Conservation (phyloP, 1,140 invertebrate genomes). For the Glossosoma conforme region DNA sequence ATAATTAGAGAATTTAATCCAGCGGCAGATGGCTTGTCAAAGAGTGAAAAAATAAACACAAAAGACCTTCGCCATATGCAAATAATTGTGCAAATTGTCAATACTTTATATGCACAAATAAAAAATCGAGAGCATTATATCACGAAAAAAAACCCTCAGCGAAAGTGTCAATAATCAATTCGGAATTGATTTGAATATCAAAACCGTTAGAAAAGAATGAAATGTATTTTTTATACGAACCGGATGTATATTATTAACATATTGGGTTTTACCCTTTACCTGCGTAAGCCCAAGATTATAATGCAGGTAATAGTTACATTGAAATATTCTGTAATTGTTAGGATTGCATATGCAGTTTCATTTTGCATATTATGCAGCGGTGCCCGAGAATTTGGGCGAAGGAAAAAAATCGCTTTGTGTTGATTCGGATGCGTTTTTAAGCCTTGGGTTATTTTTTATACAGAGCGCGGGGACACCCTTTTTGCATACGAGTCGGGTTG, state of each 20-base stretch:
- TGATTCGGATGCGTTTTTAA: background rate
- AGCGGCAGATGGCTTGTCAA: conserved; percentile 12
- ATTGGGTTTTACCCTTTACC: conserved; percentile 1
- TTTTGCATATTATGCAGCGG: too few species aligned
- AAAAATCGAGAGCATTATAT: background rate
- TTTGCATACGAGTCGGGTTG: conserved; percentile 20
- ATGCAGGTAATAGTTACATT: conserved; percentile 12
- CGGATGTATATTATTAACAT: conserved; percentile 22
- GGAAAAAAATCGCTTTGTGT: background rate
- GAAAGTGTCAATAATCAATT: conserved; percentile 29
- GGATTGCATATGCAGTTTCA: too few species aligned
- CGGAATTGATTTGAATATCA: conserved; percentile 28
- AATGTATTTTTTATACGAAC: conserved; percentile 12
- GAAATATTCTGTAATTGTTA: too few species aligned
- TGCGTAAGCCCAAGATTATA: conserved; percentile 18
- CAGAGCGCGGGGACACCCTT: conserved; percentile 4
- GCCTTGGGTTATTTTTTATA: background rate
- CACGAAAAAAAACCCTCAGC: conserved; percentile 3
- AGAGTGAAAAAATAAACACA: conserved; percentile 8
- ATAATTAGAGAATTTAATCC: too few species aligned
- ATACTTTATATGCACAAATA: background rate
- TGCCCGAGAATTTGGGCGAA: too few species aligned
- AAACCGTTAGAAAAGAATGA: conserved; percentile 4
- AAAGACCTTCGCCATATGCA: conserved; percentile 13
- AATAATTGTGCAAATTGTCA: conserved; percentile 8